Conservation (phyloP, 2,888 invertebrate species). For the Metalampra italica region DNA sequence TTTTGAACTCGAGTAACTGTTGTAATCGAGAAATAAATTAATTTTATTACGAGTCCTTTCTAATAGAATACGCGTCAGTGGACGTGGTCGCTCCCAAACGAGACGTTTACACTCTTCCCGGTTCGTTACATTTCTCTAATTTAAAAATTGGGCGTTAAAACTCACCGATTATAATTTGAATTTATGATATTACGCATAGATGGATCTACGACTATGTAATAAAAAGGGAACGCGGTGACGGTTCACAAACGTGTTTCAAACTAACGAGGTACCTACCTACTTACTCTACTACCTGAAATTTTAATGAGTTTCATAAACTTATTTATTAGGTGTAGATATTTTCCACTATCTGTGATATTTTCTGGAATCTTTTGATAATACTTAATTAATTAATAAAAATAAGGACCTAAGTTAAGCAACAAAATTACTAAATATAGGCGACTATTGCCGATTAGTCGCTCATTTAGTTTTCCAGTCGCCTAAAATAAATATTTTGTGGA, state of each 20-base stretch:
- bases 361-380: too few relatives aligned
- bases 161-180: slow-evolving; percentile 70
- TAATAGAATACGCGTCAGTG: slow-evolving; percentile 60
- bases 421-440: too few relatives aligned
- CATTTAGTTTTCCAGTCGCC: too few relatives aligned
- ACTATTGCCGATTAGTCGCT: too few relatives aligned
- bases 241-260: slow-evolving; percentile 42
- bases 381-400: too few relatives aligned
- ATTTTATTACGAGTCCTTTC: slow-evolving; percentile 73
- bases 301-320: too few relatives aligned
- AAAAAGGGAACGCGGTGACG: slow-evolving; percentile 48
- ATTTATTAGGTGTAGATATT: too few relatives aligned
- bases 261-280: slow-evolving; percentile 54
- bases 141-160: slow-evolving; percentile 71
- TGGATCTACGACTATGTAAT: slow-evolving; percentile 26
- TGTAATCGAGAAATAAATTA: slow-evolving; percentile 77
- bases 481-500: too few relatives aligned
- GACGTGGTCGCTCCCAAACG: slow-evolving; percentile 45
- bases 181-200: slow-evolving; percentile 64
- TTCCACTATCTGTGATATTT: too few relatives aligned
- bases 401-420: too few relatives aligned
- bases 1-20: slow-evolving; percentile 68
- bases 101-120: slow-evolving; percentile 44
- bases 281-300: slow-evolving; percentile 10
- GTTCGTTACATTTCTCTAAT: slow-evolving; percentile 65